phyloP scores from a whole-genome alignment of 1,140 invertebrate species.

The Macrotrachela quadricornifera region DNA sequence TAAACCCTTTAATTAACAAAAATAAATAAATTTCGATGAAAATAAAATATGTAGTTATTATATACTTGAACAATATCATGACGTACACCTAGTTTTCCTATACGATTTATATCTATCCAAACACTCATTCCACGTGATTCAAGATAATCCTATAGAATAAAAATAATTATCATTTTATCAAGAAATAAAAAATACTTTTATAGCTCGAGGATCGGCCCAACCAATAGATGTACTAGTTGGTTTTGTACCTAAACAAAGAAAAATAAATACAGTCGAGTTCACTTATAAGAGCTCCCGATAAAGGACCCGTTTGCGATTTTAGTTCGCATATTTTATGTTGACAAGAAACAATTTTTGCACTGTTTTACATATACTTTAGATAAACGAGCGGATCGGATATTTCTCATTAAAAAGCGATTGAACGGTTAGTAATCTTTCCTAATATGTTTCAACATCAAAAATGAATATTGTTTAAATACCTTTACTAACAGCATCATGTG shows the following conservation, averaged over 20 bases:
- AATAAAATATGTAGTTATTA: neutral
- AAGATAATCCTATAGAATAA: slow-evolving; percentile 7
- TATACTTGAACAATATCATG: neutral
- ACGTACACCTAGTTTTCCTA: slow-evolving; percentile 10
- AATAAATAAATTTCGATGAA: neutral
- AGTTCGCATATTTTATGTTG: too few relatives aligned
- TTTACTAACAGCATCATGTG: slow-evolving; percentile 16
- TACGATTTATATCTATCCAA: slow-evolving; percentile 23
- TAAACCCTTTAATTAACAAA: neutral
- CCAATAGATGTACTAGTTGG: slow-evolving; percentile 12
- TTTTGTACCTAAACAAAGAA: neutral
- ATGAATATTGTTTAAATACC: too few relatives aligned
- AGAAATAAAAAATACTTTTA: slow-evolving; percentile 13
- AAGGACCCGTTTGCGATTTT: too few relatives aligned
- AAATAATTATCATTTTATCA: too few relatives aligned
- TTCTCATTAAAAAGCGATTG: too few relatives aligned
- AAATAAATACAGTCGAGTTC: too few relatives aligned
- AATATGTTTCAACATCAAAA: too few relatives aligned
- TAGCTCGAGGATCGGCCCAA: slow-evolving; percentile 20
- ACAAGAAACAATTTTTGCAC: neutral
- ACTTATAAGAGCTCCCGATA: too few relatives aligned
- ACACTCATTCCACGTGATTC: slow-evolving; percentile 16
- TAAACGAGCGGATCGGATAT: too few relatives aligned
- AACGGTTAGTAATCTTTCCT: too few relatives aligned
- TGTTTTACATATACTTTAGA: too few relatives aligned